Base-by-base conservation (phyloP, 2,888 invertebrate species). In the Malthinus flaveolus region DNA sequence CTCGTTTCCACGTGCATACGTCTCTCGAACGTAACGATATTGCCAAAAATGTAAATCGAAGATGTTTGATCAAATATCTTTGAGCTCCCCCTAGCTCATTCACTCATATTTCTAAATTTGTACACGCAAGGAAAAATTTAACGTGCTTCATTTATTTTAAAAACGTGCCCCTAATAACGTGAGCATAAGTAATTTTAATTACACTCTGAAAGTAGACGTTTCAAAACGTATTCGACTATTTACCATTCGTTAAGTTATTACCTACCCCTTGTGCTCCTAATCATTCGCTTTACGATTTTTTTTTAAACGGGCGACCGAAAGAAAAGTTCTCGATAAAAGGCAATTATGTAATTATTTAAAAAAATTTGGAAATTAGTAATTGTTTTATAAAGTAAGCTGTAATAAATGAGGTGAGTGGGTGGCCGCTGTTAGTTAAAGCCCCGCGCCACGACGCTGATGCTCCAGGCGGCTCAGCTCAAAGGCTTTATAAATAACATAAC, bases 401-500 rank as follows among this genome's bases (percentile, higher is more conserved):
- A 54, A 54, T 62, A 53, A 64, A 57, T 52, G 56, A 62, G 62
- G 60, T 50, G 62, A 64, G 64, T 64, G 64, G 64, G 64, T 60
- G 64, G 61, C 64, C 61, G 59, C 57, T 50, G 64, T 62, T 64
- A 62, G 57, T 61, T 56, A 51, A 51, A 47, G 46, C 66, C 64
- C 67, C 56, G 59, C 66, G 65, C 60, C 66, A 64, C 64, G 63
- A 59, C 66, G 65, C 65, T 62, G 61, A 61, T 65, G 66, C 62
- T 61, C 54, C 56, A 61, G 64, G 59, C 57, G 64, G 64, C 57
- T 61, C 56, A 49, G 53, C 69, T 72, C 74, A 73, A 74, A 73
- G 72, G 71, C 72, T 72, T 73, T 72, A 74, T 75, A 74, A 75
- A 75, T 75, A 75, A 74, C 75, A 71, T 74, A 75, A 75, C 73